Evolutionary conservation across 2,113 vertebrate genomes (phyloP).

Genomic region (Hippocampus comes): DNA sequence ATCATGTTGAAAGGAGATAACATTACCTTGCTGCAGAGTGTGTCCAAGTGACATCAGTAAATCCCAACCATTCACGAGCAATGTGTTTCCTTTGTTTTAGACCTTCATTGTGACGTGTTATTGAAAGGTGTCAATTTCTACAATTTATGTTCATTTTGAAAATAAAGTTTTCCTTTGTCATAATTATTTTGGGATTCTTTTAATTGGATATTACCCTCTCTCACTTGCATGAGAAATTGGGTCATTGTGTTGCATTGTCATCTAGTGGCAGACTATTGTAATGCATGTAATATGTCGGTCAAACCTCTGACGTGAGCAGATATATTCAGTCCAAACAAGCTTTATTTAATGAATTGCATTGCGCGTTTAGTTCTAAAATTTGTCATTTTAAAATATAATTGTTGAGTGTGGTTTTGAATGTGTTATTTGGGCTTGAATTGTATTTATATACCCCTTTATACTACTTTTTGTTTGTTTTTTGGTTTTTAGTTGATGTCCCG

Average conservation of each 20-base stretch:
- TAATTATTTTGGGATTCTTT: not conserved
- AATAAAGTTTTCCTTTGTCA: constrained; percentile 55
- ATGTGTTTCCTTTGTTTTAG: constrained; percentile 1
- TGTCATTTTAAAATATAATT: not conserved
- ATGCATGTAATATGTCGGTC: constrained; percentile 42
- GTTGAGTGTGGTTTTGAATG: not conserved
- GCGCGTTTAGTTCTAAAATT: not conserved
- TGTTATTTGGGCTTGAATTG: not conserved
- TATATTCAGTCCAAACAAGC: not conserved
- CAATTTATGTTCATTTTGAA: constrained; percentile 21
- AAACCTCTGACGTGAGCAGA: constrained; percentile 1
- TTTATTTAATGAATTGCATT: no score
- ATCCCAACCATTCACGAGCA: not conserved
- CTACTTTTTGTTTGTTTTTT: not conserved
- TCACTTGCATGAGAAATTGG: constrained; percentile 9
- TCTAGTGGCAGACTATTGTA: constrained; percentile 35
- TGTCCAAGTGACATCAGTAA: constrained; percentile 74
- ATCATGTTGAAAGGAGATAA: constrained; percentile 99
- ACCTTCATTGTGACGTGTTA: constrained; percentile 41
- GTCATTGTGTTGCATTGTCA: constrained; percentile 21
- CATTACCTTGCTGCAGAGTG: constrained; percentile 94
- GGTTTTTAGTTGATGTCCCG: no score
- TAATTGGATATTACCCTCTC: not conserved
- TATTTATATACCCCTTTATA: not conserved
- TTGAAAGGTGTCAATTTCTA: constrained; percentile 30